Conservation (phyloP, 2,888 invertebrate species). For the Pyralis farinalis region DNA sequence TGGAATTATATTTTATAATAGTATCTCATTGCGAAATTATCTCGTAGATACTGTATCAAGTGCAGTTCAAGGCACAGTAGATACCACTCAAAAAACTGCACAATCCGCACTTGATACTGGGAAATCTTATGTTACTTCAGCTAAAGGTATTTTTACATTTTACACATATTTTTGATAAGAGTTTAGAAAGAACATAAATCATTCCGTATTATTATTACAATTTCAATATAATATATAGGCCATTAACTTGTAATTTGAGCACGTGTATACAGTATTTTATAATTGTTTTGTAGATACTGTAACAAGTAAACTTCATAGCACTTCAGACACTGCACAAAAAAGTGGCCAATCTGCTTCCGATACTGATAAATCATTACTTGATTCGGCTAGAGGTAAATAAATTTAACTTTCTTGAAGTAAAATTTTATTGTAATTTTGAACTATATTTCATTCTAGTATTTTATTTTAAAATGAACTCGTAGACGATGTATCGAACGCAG, state of each 20-base stretch:
- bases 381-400: not conserved
- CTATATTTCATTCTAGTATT: conserved; percentile 20
- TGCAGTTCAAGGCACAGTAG: conserved; percentile 34
- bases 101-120: conserved; percentile 38
- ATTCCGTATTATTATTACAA: too few relatives aligned
- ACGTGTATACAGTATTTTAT: too few relatives aligned
- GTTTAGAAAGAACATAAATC: too few relatives aligned
- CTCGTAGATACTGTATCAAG: not conserved
- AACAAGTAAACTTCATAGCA: not conserved
- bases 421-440: conserved; percentile 14
- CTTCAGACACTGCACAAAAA: not conserved
- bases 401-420: not conserved
- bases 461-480: too few relatives aligned
- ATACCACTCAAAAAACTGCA: conserved; percentile 39
- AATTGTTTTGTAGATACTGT: not conserved
- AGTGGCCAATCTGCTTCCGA: not conserved
- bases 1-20: too few relatives aligned
- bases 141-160: conserved; percentile 38
- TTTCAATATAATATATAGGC: too few relatives aligned
- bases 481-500: too few relatives aligned
- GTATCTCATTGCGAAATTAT: too few relatives aligned
- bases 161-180: too few relatives aligned
- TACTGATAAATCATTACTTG: not conserved
- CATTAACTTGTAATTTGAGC: too few relatives aligned
- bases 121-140: conserved; percentile 34